A percentile compares a stretch with the other conserved stretches of the same genome.
Evolutionary conservation across 2,888 invertebrate species (phyloP).

Genomic region (Chaetogeoica ovagalla): DNA sequence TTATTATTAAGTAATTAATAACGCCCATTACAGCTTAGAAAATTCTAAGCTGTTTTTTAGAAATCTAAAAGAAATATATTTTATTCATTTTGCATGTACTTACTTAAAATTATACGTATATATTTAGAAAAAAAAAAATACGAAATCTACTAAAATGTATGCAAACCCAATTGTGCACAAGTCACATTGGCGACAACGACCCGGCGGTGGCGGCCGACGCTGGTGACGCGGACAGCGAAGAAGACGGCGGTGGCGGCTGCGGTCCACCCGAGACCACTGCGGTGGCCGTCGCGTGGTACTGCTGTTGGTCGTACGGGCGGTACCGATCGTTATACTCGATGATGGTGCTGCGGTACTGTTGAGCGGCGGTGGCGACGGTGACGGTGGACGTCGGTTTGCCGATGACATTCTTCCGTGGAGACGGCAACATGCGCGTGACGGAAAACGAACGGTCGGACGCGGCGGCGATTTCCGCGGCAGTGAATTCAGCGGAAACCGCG

Average conservation of each 20-base stretch:
- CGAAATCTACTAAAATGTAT: too few relatives aligned
- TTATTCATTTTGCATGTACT: too few relatives aligned
- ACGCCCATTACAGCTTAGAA: too few relatives aligned
- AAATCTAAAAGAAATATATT: too few relatives aligned
- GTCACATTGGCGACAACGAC: slow-evolving; percentile 58
- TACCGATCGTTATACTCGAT: not conserved
- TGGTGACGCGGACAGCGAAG: slow-evolving; percentile 70
- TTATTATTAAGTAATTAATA: too few relatives aligned
- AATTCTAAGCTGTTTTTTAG: too few relatives aligned
- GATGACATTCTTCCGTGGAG: slow-evolving; percentile 73
- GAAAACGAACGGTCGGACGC: slow-evolving; percentile 90
- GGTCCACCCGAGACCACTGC: slow-evolving; percentile 57
- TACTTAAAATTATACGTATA: too few relatives aligned
- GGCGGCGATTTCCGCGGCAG: not conserved
- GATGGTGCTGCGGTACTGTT: not conserved
- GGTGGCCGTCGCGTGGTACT: slow-evolving; percentile 63
- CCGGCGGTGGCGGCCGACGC: slow-evolving; percentile 21
- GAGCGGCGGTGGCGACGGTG: slow-evolving; percentile 6
- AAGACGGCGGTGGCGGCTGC: slow-evolving; percentile 74
- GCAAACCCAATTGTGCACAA: too few relatives aligned
- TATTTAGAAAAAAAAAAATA: too few relatives aligned
- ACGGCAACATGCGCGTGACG: slow-evolving; percentile 87
- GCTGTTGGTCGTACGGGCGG: slow-evolving; percentile 57
- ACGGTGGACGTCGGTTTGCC: not conserved
- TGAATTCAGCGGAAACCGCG: slow-evolving; percentile 59